These are phyloP conservation scores for Agrochola lychnidis DNA, from an alignment of 2,888 invertebrate species.

Conservation along the genomic window DNA sequence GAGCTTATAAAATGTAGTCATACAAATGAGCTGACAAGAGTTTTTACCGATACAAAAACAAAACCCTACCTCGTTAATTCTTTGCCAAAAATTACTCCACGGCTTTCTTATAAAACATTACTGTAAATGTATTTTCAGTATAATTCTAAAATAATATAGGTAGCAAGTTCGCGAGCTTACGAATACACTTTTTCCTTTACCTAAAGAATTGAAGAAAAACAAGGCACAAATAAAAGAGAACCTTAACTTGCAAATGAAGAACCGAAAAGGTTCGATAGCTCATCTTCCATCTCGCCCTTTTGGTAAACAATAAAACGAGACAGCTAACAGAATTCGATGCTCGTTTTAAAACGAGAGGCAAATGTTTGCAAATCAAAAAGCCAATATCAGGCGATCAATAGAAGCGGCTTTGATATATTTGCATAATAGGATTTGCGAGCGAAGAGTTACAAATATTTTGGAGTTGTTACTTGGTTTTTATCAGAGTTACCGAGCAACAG, in stretches of 20 bases:
- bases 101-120: constrained; percentile 1
- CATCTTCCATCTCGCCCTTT: constrained; percentile 30
- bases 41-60: neutral
- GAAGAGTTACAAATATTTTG: constrained; percentile 57
- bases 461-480: constrained; percentile 23
- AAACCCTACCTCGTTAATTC: neutral
- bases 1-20: neutral
- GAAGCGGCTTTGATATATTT: constrained; percentile 86
- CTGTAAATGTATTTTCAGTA: constrained; percentile 2
- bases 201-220: constrained; percentile 35
- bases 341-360: constrained; percentile 83
- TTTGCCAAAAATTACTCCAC: neutral
- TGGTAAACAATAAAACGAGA: constrained; percentile 42
- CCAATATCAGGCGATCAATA: constrained; percentile 88
- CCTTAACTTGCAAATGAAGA: constrained; percentile 50
- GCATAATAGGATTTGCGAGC: constrained; percentile 86
- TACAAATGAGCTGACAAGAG: too few relatives aligned
- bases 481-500: neutral
- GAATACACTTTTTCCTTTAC: constrained; percentile 1
- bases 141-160: constrained; percentile 18
- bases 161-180: constrained; percentile 19
- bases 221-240: constrained; percentile 36
- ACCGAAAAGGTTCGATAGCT: constrained; percentile 35
- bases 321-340: constrained; percentile 55
- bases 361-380: constrained; percentile 88